Evolutionary conservation across 2,888 invertebrate species (phyloP).

Genomic region (Dyspetes luteomarginatus): DNA sequence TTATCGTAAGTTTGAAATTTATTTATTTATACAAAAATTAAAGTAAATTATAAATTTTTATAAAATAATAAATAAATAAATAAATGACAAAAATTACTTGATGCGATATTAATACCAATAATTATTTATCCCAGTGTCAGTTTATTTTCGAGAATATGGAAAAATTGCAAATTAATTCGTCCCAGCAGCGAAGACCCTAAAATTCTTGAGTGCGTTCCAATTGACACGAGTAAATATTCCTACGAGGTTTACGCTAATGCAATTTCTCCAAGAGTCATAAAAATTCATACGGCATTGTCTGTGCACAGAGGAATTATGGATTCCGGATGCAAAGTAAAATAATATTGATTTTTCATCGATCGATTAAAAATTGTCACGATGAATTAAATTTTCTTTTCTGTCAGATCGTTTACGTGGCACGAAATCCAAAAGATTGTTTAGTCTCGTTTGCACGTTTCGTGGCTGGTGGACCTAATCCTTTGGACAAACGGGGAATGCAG

Average conservation of each 20-base stretch:
- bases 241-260: conserved; percentile 84
- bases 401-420: conserved; percentile 78
- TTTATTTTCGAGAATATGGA: conserved; percentile 38
- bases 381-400: conserved; percentile 17
- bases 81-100: not conserved
- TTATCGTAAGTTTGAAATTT: conserved; percentile 26
- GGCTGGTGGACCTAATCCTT: conserved; percentile 7
- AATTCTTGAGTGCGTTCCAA: conserved; percentile 83
- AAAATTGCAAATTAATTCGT: conserved; percentile 55
- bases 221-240: conserved; percentile 85
- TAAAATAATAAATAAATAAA: not conserved
- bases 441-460: conserved; percentile 75
- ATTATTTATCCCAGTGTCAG: conserved; percentile 26
- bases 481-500: conserved; percentile 72
- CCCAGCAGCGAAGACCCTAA: conserved; percentile 83
- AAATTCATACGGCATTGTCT: conserved; percentile 90
- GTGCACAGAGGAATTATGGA: conserved; percentile 84
- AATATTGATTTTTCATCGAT: not conserved
- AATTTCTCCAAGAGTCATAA: conserved; percentile 85
- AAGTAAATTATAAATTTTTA: not conserved
- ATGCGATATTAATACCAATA: not conserved
- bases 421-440: conserved; percentile 80
- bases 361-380: not conserved
- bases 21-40: not conserved
- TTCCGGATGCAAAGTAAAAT: conserved; percentile 63